Base-by-base conservation (phyloP, 2,888 invertebrate species). In the Lochmaea capreae region DNA sequence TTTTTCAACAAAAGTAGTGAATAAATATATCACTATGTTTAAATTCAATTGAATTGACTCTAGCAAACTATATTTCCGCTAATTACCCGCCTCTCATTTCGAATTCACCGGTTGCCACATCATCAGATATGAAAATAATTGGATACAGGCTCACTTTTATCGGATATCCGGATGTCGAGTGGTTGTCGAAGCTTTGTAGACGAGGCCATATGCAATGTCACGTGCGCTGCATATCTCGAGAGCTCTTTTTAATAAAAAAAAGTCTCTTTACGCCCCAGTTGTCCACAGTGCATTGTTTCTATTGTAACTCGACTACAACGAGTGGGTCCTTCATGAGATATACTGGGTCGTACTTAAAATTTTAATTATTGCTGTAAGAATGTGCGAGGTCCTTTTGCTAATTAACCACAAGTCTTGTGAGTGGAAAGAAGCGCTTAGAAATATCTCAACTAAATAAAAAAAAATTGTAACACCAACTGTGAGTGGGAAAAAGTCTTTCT, bases 121-220 rank as follows among this genome's bases (percentile, higher is more conserved):
- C 63, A 70, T 72, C 71, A 72, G 74, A 79, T 80, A 74, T 77
- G 79, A 79, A 80, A 80, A 79, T 80, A 80, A 80, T 80, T 81
- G 81, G 80, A 80, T 79, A 80, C 80, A 79, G 71, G 74, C 77
- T 74, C 77, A 76, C 73, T 78, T 78, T 76, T 74, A 75, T 76
- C 79, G 75, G 79, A 77, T 74, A 77, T 76, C 71, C 73, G 77
- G 78, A 77, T 76, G 77, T 76, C 72, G 77, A 78, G 77, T 76
- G 74, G 72, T 54, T 65, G 77, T 75, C 72, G 76, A 77, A 77
- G 77, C 76, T 79, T 78, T 77, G 61, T 67, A 67, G 76, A 74
- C 77, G 74, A 69, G 70, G 65, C 69, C 73, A 69, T 73, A 80
- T 79, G 79, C 78, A 76, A 77, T 63, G 79, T 80, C 80, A 80